Conservation (phyloP, 2,888 invertebrate species). For the Limenitis camilla region DNA sequence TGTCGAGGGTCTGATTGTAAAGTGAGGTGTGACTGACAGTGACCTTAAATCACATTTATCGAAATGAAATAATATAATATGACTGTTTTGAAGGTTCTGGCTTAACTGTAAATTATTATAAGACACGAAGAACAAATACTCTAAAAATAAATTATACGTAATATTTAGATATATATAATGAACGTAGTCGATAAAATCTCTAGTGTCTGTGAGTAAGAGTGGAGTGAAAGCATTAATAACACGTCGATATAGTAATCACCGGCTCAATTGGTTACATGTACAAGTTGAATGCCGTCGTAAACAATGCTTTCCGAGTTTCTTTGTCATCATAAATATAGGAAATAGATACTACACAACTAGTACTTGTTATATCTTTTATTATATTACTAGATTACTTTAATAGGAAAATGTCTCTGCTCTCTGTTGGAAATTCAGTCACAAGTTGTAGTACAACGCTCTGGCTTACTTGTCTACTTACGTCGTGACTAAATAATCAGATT, state of each 20-base stretch:
- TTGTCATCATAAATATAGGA: conserved; percentile 22
- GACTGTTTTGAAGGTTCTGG: too few relatives aligned
- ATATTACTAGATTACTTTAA: too few relatives aligned
- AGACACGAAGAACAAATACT: background rate
- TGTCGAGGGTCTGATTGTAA: too few relatives aligned
- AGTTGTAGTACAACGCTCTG: too few relatives aligned
- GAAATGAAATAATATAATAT: too few relatives aligned
- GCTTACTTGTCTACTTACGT: too few relatives aligned
- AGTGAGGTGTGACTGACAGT: too few relatives aligned
- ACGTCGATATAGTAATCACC: conserved; percentile 45
- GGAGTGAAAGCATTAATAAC: conserved; percentile 54
- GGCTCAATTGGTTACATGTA: conserved; percentile 46
- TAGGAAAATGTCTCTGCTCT: too few relatives aligned
- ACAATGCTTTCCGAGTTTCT: conserved; percentile 49
- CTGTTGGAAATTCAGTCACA: too few relatives aligned
- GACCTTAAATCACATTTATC: too few relatives aligned
- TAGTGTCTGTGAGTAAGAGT: conserved; percentile 26
- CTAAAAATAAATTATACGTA: background rate
- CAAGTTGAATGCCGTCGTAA: conserved; percentile 39
- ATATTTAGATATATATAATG: background rate
- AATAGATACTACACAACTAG: background rate
- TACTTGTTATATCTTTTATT: background rate
- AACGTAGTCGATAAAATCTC: conserved; percentile 9
- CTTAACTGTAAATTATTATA: too few relatives aligned
- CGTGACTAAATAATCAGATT: too few relatives aligned